phyloP scores from a whole-genome alignment of 2,113 vertebrate genomes.

The Serilophus lunatus region DNA sequence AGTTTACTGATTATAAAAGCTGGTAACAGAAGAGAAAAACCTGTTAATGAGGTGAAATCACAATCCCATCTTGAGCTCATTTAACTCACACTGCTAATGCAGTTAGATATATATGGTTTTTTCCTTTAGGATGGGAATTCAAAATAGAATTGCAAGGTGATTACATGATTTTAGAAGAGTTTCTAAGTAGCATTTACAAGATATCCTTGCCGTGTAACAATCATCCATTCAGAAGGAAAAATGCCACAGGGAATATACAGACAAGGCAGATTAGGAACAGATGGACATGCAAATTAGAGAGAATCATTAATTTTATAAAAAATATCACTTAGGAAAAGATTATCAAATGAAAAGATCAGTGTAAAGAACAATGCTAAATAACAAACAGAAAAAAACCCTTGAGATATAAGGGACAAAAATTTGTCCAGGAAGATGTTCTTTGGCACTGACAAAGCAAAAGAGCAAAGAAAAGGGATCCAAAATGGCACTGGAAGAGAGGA shows the following conservation, averaged over 20 bases:
- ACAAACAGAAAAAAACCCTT: not conserved
- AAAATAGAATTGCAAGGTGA: not conserved
- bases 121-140: not conserved
- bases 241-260: not conserved
- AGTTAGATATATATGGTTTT: not conserved
- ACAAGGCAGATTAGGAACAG: not conserved
- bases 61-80: conserved; percentile 27
- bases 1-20: conserved; percentile 75
- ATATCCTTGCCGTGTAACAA: not conserved
- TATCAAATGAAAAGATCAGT: not conserved
- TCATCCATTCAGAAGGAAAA: not conserved
- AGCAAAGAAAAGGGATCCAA: not conserved
- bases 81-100: not conserved
- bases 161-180: not conserved
- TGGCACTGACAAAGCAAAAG: not conserved
- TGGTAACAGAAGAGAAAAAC: conserved; percentile 62
- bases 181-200: not conserved
- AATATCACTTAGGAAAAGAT: not conserved
- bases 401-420: not conserved
- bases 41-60: conserved; percentile 55
- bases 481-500: not conserved
- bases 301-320: not conserved
- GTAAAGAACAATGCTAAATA: not conserved
- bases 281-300: not conserved
- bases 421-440: not conserved